Conservation (phyloP, 2,113 vertebrate species). For the Chlamydotis undulata region DNA sequence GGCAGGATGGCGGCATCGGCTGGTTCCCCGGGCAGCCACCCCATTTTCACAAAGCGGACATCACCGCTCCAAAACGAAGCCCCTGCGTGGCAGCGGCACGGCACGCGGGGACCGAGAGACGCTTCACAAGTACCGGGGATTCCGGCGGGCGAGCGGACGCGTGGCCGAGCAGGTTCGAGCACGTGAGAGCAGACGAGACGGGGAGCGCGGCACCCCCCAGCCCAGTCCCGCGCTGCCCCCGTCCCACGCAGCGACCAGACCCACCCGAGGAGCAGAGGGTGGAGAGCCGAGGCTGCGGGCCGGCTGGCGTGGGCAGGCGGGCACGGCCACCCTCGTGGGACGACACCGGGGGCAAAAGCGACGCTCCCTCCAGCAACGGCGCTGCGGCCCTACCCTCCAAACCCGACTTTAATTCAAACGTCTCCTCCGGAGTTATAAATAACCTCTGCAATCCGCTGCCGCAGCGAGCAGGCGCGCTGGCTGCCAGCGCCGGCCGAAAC, state of each 20-base stretch:
- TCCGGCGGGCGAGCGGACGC: fast-evolving
- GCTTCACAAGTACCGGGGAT: not conserved
- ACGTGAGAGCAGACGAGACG: fast-evolving
- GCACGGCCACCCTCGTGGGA: not conserved
- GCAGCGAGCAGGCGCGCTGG: not conserved
- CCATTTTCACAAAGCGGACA: fast-evolving
- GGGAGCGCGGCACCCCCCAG: not conserved
- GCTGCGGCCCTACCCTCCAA: conserved; percentile 2
- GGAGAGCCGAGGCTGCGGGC: fast-evolving
- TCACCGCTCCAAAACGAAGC: not conserved
- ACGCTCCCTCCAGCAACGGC: not conserved
- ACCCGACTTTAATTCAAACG: conserved; percentile 23
- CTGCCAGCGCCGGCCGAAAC: not conserved
- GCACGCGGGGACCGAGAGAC: fast-evolving
- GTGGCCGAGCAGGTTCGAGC: fast-evolving
- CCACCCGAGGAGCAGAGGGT: not conserved
- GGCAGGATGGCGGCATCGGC: fast-evolving
- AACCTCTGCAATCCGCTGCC: not conserved
- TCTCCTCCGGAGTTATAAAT: conserved; percentile 51
- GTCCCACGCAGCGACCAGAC: fast-evolving
- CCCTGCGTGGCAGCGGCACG: fast-evolving
- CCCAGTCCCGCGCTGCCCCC: not conserved
- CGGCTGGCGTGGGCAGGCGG: fast-evolving
- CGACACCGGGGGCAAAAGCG: fast-evolving
- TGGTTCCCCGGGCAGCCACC: fast-evolving